Evolutionary conservation across 2,888 invertebrate species (phyloP), one percentile per base, ranked within the genome.

Genomic region (Rhamnusium bicolor): DNA sequence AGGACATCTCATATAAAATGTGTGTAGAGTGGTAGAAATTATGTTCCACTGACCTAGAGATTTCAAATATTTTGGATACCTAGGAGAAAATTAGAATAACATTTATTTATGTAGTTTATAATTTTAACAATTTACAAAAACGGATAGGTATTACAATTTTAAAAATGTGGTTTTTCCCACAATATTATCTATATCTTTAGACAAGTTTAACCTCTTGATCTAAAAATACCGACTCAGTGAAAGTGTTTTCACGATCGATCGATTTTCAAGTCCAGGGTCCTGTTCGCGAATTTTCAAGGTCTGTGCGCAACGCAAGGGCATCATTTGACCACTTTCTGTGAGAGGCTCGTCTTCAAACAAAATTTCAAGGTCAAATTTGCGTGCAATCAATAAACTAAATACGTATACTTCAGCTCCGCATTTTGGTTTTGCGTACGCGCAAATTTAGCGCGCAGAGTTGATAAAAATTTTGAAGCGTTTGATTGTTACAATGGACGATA

Each of bases 221-320:
- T 40, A 40, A 40, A 40, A 40, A 40, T 40, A 40, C 40, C 3
- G 12, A 5, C 14, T 29, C 10, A 29, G 47, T 40, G 54, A 47
- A 27, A 61, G 21, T 49, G 10, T 51, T 29, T 54, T 56, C 58
- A 51, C 18, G 54, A 16, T 46, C 61, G 66, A 47, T 56, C 53
- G 46, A 58, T 53, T 58, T 49, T 62, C 65, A 68, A 71, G 71
- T 71, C 58, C 66, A 71, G 73, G 77, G 72, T 21, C 40, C 56
- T 56, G 72, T 56, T 60, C 40, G 66, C 70, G 27, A 72, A 75
- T 68, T 78, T 82, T 86, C 85, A 86, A 85, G 86, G 85, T 86
- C 83, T 81, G 66, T 81, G 85, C 85, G 85, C n/a, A n/a, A n/a
- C n/a, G n/a, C 86, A 86, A 85, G 85, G 84, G 84, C 83, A 82